phyloP scores from a whole-genome alignment of 2,113 vertebrate genomes.

The Plectropomus leopardus region DNA sequence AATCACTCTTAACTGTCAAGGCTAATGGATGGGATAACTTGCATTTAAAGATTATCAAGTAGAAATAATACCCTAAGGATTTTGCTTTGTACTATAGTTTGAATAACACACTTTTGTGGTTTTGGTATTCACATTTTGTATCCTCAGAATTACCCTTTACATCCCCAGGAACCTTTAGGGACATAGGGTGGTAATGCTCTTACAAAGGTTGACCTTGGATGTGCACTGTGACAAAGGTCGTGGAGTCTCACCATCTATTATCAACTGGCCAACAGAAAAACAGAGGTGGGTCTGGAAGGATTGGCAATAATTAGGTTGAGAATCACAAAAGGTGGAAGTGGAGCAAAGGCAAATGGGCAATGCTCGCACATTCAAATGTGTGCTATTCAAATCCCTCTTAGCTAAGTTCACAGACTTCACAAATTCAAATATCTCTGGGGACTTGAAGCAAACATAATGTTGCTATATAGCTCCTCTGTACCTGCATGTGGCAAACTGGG shows the following conservation, averaged over 20 bases:
- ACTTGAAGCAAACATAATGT: slow-evolving; percentile 12
- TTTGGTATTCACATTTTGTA: slow-evolving; percentile 16
- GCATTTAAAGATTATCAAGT: slow-evolving; percentile 6
- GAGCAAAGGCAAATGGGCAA: slow-evolving; percentile 51
- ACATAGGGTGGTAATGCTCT: slow-evolving; percentile 69
- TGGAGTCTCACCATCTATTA: slow-evolving; percentile 27
- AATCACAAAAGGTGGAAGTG: slow-evolving; percentile 8
- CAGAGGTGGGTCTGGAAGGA: background rate
- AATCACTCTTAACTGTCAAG: slow-evolving; percentile 32
- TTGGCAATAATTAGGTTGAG: slow-evolving; percentile 26
- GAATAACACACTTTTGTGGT: slow-evolving; percentile 3
- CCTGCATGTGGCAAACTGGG: slow-evolving; percentile 15
- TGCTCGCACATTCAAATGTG: slow-evolving; percentile 67
- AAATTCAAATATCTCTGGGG: slow-evolving; percentile 45
- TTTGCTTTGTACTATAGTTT: background rate
- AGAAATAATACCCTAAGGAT: slow-evolving; percentile 3
- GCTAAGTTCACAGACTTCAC: slow-evolving; percentile 1
- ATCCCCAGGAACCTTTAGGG: slow-evolving; percentile 21
- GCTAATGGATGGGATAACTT: slow-evolving; percentile 17
- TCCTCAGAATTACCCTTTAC: slow-evolving; percentile 22
- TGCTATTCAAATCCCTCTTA: slow-evolving; percentile 58
- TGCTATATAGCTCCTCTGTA: background rate
- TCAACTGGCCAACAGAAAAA: slow-evolving; percentile 25
- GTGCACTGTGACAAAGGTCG: slow-evolving; percentile 62
- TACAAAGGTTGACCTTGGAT: slow-evolving; percentile 59